Base-by-base conservation (phyloP, 2,113 vertebrate species). In the Pimephales promelas region DNA sequence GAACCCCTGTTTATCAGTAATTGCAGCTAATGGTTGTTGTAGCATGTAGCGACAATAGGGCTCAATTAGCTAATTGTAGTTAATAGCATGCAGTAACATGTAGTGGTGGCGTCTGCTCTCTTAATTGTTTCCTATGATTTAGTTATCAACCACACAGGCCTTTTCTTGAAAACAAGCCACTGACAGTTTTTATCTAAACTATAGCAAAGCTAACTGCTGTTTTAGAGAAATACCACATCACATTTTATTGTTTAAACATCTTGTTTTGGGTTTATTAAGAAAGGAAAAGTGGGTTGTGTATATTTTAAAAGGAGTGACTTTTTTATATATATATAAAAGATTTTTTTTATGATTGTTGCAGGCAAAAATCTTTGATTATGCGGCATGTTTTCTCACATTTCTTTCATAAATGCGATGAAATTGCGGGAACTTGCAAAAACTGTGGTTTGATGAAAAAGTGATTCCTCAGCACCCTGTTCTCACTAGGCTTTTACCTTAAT, bases 81-180 rank as follows among this genome's bases (percentile, higher is more conserved):
- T 93, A 91, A 93, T 93, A 85, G 88, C 87, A 28, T n/a, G 10
- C 82, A 91, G 91, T 90, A 89, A 86, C 18, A 61, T 45, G 47
- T 75, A 78, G 79, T 79, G 83, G 81, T 82, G 85, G 59, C 82
- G 71, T 81, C 47, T 4, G 77, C 86, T 20, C 47, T 84, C 85
- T 88, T 76, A 83, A 93, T 92, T 81, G 71, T 86, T 86, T 89
- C 78, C 88, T 89, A 90, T 71, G 88, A 75, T 89, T 89, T 83
- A 47, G 62, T 47, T 71, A 4, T 34, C 22, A n/a, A 5, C 36
- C 82, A 70, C 47, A 31, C 49, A 13, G 14, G 28, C 31, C 10
- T 34, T 31, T 72, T 61, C 49, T 72, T 80, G 81, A 86, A 56
- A 64, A 26, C 10, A 2, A 62, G 14, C 36, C 20, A 56, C 62